phyloP scores from a whole-genome alignment of 2,888 invertebrate genomes.

The Congeria kusceri region DNA sequence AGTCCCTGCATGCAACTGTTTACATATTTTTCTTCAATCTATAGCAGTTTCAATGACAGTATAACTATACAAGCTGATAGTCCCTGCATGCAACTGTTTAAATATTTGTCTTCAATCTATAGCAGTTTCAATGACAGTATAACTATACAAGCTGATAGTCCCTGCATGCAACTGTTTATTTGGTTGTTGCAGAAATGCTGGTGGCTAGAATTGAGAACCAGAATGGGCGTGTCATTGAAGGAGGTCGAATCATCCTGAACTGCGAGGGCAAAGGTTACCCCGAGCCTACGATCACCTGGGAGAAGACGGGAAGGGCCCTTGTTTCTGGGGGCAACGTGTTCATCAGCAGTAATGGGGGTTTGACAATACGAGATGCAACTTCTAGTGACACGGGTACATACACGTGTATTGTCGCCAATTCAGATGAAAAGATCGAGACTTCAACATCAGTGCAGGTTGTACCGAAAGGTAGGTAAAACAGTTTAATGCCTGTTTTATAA shows the following conservation, averaged over 20 bases:
- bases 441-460: constrained; percentile 75
- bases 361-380: constrained; percentile 73
- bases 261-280: constrained; percentile 81
- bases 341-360: constrained; percentile 67
- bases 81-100: no score
- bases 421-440: constrained; percentile 69
- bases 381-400: constrained; percentile 80
- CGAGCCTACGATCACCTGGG: constrained; percentile 73
- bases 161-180: no score
- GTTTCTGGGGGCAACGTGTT: constrained; percentile 61
- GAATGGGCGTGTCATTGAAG: constrained; percentile 73
- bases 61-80: no score
- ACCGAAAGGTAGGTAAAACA: constrained; percentile 70
- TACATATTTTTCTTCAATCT: no score
- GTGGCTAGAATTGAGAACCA: constrained; percentile 73
- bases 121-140: no score
- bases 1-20: no score
- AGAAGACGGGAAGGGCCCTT: constrained; percentile 74
- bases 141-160: no score
- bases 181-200: constrained; percentile 71
- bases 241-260: constrained; percentile 73
- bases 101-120: no score
- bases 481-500: no score
- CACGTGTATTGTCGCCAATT: constrained; percentile 78
- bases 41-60: no score